Conservation (phyloP, 2,888 invertebrate species). For the Meganola albula region DNA sequence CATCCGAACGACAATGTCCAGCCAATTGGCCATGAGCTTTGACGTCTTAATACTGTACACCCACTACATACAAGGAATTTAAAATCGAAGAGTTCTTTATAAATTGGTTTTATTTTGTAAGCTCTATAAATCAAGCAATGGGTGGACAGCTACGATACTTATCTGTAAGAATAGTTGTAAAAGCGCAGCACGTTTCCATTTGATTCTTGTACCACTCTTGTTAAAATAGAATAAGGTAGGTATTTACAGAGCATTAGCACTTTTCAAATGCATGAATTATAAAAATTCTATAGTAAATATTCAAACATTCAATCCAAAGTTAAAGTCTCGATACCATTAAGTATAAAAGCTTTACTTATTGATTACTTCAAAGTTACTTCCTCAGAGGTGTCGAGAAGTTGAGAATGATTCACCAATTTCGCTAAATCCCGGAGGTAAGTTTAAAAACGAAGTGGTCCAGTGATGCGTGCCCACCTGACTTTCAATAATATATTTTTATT, state of each 20-base stretch:
- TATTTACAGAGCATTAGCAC: too few species aligned
- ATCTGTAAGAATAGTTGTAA: slow-evolving; percentile 42
- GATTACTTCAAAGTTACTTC: slow-evolving; percentile 15
- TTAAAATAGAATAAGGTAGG: too few species aligned
- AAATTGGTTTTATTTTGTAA: slow-evolving; percentile 26
- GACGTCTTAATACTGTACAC: slow-evolving; percentile 12
- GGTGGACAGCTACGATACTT: slow-evolving; percentile 49
- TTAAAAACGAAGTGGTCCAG: slow-evolving; percentile 23
- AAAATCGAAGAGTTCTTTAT: slow-evolving; percentile 29
- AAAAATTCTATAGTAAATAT: too few species aligned
- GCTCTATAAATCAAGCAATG: slow-evolving; percentile 51
- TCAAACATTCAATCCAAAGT: too few species aligned
- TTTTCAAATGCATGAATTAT: too few species aligned
- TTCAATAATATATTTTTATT: slow-evolving; percentile 58
- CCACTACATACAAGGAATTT: slow-evolving; percentile 21
- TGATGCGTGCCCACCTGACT: slow-evolving; percentile 39
- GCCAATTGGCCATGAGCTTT: slow-evolving; percentile 23
- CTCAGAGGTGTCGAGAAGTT: slow-evolving; percentile 16
- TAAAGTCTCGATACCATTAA: slow-evolving; percentile 22
- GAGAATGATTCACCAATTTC: slow-evolving; percentile 18
- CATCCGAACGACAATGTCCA: slow-evolving; percentile 20
- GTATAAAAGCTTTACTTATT: slow-evolving; percentile 19
- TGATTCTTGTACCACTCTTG: too few species aligned
- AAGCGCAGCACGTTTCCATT: slow-evolving; percentile 29
- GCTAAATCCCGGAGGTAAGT: slow-evolving; percentile 16